Conservation (phyloP, 2,888 invertebrate genomes). For the Lumbricus terrestris region DNA sequence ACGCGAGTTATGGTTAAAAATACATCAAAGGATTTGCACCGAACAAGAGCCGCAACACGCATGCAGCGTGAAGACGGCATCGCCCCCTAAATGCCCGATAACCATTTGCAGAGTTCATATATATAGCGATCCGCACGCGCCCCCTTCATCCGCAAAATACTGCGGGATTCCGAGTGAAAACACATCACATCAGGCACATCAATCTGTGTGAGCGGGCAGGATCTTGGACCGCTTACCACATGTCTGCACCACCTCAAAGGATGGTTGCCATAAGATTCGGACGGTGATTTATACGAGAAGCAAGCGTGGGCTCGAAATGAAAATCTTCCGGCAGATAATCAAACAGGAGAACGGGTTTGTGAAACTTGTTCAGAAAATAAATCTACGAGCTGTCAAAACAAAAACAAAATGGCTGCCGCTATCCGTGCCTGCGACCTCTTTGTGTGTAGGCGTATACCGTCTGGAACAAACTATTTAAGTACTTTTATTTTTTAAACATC, state of each 20-base stretch:
- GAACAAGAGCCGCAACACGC: not conserved
- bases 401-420: not conserved
- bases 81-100: not conserved
- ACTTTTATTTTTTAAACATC: not conserved
- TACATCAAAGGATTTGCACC: not conserved
- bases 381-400: not conserved
- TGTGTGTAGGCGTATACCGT: not conserved
- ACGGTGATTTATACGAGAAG: not conserved
- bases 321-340: conserved; percentile 3
- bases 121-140: not conserved
- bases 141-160: not conserved
- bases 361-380: not conserved
- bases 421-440: not conserved
- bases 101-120: not conserved
- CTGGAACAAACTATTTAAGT: conserved; percentile 3
- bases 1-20: not conserved
- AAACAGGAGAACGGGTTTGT: not conserved
- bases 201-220: not conserved
- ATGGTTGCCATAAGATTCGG: not conserved
- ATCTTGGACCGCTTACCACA: not conserved
- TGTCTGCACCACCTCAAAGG: not conserved
- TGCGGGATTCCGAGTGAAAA: not conserved
- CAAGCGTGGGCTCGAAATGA: not conserved
- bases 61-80: not conserved
- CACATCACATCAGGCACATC: not conserved